phyloP scores from a whole-genome alignment of 2,888 invertebrate genomes.

The Megastigmus dorsalis region DNA sequence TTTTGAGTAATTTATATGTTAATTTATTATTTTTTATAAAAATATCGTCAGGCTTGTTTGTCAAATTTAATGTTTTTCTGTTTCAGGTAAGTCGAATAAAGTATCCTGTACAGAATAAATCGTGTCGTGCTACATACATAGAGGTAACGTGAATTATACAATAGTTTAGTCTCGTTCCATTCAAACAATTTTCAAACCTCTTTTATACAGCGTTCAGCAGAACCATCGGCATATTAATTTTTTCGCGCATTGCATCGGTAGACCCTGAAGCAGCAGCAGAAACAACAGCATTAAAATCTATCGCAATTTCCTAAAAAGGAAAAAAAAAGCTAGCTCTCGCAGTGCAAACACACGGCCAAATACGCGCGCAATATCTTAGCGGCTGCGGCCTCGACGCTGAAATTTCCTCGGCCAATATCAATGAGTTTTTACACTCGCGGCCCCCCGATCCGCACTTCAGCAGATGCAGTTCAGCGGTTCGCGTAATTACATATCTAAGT shows the following conservation, averaged over 20 bases:
- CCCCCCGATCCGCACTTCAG: too few species aligned
- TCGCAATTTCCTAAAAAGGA: constrained; percentile 28
- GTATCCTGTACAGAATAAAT: too few species aligned
- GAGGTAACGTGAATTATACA: not conserved
- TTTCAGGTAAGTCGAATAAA: constrained; percentile 47
- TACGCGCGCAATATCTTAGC: not conserved
- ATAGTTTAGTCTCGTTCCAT: not conserved
- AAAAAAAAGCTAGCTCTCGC: too few species aligned
- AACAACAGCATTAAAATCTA: constrained; percentile 4
- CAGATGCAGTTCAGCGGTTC: constrained; percentile 8
- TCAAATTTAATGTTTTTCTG: constrained; percentile 1
- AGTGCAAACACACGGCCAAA: too few species aligned
- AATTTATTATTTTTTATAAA: too few species aligned
- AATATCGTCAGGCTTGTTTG: too few species aligned
- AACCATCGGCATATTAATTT: not conserved
- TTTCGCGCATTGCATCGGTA: not conserved
- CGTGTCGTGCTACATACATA: too few species aligned
- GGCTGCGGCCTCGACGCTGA: not conserved
- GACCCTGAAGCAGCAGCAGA: not conserved
- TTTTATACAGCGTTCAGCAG: not conserved
- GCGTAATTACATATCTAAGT: too few species aligned
- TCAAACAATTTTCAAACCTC: not conserved
- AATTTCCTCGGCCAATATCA: constrained; percentile 28
- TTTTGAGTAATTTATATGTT: too few species aligned
- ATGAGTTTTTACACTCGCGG: constrained; percentile 22